Evolutionary conservation across 2,888 invertebrate genomes (phyloP), one percentile per base, ranked within the genome.

Genomic region (Eulithis testata): DNA sequence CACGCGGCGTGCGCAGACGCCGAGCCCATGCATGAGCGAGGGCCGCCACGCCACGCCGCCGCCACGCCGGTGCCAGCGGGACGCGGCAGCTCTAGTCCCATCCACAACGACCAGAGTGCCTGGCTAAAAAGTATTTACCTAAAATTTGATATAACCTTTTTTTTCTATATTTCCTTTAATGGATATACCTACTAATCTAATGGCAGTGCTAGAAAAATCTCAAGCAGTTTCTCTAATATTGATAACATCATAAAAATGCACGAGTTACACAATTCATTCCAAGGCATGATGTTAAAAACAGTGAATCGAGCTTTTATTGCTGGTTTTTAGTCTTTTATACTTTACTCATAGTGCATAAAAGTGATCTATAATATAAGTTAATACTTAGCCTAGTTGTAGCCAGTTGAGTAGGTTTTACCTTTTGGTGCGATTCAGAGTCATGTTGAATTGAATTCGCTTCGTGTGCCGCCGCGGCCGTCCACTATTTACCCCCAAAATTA

Each of bases 401-500:
- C 12, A 1, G 2, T 14, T 47, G 14, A 47, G 52, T 31, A 31
- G 21, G 21, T 21, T 21, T 21, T 21, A 8, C 3, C 11, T 50
- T 57, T 57, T 44, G 50, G 53, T 56, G 27, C 21, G 56, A 14
- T 43, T 58, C 14, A 9, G 44, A 51, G 53, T 40, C 14, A 12
- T 37, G 43, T 49, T 31, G 51, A 45, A 44, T 63, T 53, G 60
- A 62, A 58, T 27, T 52, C 55, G 53, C 62, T 68, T 44, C 70
- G 60, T 66, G 69, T 61, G 60, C 64, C 63, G 65, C 56, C 65
- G 49, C 43, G 55, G 44, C 43, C 54, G 58, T 55, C 65, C 64
- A 58, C 40, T 80, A 82, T 90, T 86, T 88, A 79, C 80, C 60
- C 72, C 72, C 64, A 63, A 81, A 85, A 83, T 92, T 91, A 91